These are phyloP conservation scores for Parelbella ahira DNA, from an alignment of 2,888 invertebrate species.

Conservation along the genomic window DNA sequence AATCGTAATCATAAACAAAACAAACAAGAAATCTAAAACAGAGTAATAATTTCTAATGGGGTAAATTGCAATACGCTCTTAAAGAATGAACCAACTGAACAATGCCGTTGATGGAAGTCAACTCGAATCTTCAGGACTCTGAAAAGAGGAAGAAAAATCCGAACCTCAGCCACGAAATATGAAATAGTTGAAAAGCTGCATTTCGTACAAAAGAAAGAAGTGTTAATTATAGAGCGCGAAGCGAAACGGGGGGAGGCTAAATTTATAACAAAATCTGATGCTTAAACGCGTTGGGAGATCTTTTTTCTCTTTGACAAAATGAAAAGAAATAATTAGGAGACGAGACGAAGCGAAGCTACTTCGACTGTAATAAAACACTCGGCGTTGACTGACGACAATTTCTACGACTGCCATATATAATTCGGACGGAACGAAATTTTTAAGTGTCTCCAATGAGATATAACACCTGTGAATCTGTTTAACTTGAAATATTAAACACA, in stretches of 20 bases:
- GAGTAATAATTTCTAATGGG: no score
- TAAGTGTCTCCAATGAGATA: conserved; percentile 48
- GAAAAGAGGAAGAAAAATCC: background rate
- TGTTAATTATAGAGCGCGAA: conserved; percentile 54
- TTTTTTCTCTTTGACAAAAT: conserved; percentile 62
- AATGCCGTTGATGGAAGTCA: no score
- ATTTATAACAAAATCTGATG: conserved; percentile 72
- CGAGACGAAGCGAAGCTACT: conserved; percentile 55
- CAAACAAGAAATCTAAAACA: no score
- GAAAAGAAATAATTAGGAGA: conserved; percentile 73
- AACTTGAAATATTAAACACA: conserved; percentile 20
- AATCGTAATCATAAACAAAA: no score
- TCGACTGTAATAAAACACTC: conserved; percentile 68
- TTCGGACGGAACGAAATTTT: conserved; percentile 41
- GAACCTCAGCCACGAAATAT: conserved; percentile 5
- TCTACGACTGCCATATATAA: conserved; percentile 45
- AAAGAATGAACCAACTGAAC: no score
- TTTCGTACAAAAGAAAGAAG: conserved; percentile 43
- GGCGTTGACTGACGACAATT: conserved; percentile 61
- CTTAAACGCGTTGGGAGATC: conserved; percentile 51
- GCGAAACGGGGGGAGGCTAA: conserved; percentile 57
- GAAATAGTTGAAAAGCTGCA: conserved; percentile 35
- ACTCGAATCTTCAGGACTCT: no score
- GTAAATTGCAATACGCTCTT: no score
- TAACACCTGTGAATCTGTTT: conserved; percentile 49